phyloP scores from a whole-genome alignment of 2,113 vertebrate genomes.

The Syngnathus scovelli region DNA sequence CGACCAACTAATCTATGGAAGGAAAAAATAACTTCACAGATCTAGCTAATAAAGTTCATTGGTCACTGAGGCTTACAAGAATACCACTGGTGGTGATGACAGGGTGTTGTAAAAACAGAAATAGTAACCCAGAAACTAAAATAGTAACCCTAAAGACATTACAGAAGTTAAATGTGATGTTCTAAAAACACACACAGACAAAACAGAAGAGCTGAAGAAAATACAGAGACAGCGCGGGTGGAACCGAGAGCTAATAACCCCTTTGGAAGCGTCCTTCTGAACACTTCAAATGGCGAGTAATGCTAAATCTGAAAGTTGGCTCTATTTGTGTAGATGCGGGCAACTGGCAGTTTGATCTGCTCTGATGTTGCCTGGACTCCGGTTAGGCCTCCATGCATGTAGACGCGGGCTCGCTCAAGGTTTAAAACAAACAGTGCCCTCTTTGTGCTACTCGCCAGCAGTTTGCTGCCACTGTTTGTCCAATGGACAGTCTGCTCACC shows the following conservation, averaged over 20 bases:
- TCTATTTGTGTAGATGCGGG: conserved; percentile 42
- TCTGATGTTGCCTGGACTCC: background rate
- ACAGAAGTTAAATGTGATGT: background rate
- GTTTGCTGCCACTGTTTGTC: conserved; percentile 35
- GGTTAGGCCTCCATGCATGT: conserved; percentile 1
- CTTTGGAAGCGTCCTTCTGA: conserved; percentile 32
- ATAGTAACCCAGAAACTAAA: background rate
- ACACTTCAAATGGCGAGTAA: conserved; percentile 43
- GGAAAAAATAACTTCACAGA: too few relatives aligned
- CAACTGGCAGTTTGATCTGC: conserved; percentile 38
- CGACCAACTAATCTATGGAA: too few relatives aligned
- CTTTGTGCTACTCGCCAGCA: conserved; percentile 30
- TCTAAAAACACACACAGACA: background rate
- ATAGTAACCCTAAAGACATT: background rate
- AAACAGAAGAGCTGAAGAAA: background rate
- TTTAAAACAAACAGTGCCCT: conserved; percentile 42
- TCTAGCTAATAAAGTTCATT: background rate
- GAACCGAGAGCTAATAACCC: conserved; percentile 43
- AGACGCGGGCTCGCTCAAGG: conserved; percentile 26
- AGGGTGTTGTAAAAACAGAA: background rate
- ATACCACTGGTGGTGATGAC: background rate
- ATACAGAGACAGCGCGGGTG: conserved; percentile 18
- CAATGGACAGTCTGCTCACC: conserved; percentile 12
- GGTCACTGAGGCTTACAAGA: background rate
- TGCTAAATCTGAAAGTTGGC: conserved; percentile 52